Base-by-base conservation (phyloP, 2,113 vertebrate genomes). In the Neodon shergylaensis region DNA sequence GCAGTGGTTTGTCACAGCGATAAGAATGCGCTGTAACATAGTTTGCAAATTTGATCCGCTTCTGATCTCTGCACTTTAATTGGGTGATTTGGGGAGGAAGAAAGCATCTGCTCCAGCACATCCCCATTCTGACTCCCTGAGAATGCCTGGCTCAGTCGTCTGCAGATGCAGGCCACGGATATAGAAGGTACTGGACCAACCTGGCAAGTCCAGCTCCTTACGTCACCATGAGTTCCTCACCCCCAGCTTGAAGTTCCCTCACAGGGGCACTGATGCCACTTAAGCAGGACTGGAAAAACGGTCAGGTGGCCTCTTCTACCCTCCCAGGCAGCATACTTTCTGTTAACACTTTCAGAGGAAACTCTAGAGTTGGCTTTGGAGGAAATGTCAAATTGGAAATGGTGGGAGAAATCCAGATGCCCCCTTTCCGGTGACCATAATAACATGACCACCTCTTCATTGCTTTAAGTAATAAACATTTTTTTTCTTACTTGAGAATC, bases 401-500 rank as follows among this genome's bases (percentile, higher is more conserved):
- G 39, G n/a, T 79, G 16, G 88, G 21, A 66, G 91, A 78, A 78
- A 17, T 28, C 61, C 21, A 19, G 4, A 66, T 39, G 12, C 21
- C 5, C n/a, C 6, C 1, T 58, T 65, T 82, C 70, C 12, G 26
- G 8, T 58, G 54, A 21, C 28, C 33, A 42, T 58, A 42, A 33
- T 31, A 73, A 44, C 63, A 87, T 13, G 77, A 58, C 12, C 63
- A 19, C 44, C 81, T 92, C 70, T 79, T 81, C 31, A 52, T 90
- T 88, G 47, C 39, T 63, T 93, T 65, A 74, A 95, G 72, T 26
- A 76, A 88, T 74, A 90, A 78, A 82, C 44, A 76, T 33, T 86
- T 70, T 85, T 54, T 52, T 52, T 36, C 33, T n/a, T 6, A 28
- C 61, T 90, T 76, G 63, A 83, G 42, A 94, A 84, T 79, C 89